Base-by-base conservation (phyloP, 2,888 invertebrate species). In the Hydrotaea cyrtoneurina region DNA sequence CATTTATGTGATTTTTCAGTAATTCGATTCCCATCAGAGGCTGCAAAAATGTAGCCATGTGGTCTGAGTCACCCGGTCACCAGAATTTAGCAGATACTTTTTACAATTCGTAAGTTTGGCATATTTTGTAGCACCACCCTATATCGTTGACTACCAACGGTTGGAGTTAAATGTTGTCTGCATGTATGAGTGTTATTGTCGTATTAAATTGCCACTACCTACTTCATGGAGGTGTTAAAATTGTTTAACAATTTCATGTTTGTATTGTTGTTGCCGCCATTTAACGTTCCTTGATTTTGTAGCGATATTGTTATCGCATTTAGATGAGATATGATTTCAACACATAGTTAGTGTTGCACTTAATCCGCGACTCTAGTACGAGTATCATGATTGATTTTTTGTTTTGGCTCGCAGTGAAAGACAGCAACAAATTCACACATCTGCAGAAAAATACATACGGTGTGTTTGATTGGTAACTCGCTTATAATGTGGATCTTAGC, bases 201-300 rank as follows among this genome's bases (percentile, higher is more conserved):
- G 79, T 83, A 81, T 85, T 84, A 85, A 76, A 84, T 86, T 77
- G 64, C 82, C 73, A 82, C 86, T 86, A 69, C 69, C 36, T 7
- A 78, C 78, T 55, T 71, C 77, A 87, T 87, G 86, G 88, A 91
- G 91, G 90, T 90, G 90, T 90, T 90, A 90, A 90, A 89, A 90
- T 89, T 90, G 82, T 66, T 90, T 82, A 87, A 88, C 88, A 89
- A 89, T 89, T 89, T 82, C 83, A 43, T 69, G 69, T 69, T 64
- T 26, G 66, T 10, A 64, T 64, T 71, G n/a, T 55, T 19, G 19
- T 59, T 74, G 74, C 73, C 77, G 53, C 15, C 69, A 80, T 80
- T 78, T 71, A 77, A 59, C 64, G 64, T 77, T 55, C 59, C 46
- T 87, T 83, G 82, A 82, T 74, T 86, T 77, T 83, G 84, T 85